Base-by-base conservation (phyloP, 2,113 vertebrate genomes). In the Dromiciops gliroides region DNA sequence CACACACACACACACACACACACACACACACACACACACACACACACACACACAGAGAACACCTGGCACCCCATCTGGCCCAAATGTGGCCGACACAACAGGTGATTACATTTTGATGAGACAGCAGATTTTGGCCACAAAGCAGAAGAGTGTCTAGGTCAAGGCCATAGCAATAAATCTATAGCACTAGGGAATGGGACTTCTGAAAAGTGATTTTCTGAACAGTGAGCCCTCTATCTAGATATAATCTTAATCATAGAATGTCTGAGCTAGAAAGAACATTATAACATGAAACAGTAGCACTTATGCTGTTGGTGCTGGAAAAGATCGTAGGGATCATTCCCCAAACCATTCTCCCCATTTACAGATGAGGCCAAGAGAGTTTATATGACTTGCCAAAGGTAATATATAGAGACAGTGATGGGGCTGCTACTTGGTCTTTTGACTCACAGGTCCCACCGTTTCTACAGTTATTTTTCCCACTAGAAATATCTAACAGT, bases 341-440 rank as follows among this genome's bases (percentile, higher is more conserved):
- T 44, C 67, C 28, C 28, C 56, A 67, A 1, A 9, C 56, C 56
- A 67, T 37, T 67, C 28, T 7, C 44, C 44, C 7, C 31, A 47
- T 93, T 92, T 28, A 89, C 53, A 51, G 3, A 22, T 90, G 3
- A 96, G 25, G 2, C 94, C 48, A 0, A 0, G 23, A 51, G 44
- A 37, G 2, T 11, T 23, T 25, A 89, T 8, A 48, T 51, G 89
- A 92, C 88, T 50, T 89, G 67, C 48, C 0, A 3, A 0, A 44
- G 23, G 89, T 1, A 0, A 9, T 49, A 51, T 51, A 14, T 52
- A 89, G 50, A 47, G 47, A 92, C 51, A 14, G 25, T 0, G 0
- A 11, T 51, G n/a, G 0, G 0, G 3, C 67, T 90, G 51, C 94
- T 92, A 91, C 0, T 0, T 12, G 67, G 53, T 89, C n/a, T 90